Conservation (phyloP, 2,888 invertebrate species). For the Asteroscopus sphinx region DNA sequence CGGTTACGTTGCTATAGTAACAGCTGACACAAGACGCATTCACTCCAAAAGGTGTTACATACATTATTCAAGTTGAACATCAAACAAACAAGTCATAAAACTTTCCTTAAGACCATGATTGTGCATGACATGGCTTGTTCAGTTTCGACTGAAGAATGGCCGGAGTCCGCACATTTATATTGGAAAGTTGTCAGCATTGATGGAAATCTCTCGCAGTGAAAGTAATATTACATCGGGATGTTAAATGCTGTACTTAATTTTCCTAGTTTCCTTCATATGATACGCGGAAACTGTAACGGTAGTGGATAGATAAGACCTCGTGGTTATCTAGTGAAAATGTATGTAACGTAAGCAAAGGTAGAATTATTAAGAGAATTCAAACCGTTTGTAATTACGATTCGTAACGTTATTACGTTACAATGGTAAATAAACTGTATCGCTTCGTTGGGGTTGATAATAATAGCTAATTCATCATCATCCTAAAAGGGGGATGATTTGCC, state of each 20-base stretch:
- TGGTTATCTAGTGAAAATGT: slow-evolving; percentile 53
- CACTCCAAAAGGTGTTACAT: slow-evolving; percentile 50
- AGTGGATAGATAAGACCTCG: slow-evolving; percentile 58
- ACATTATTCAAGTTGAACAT: slow-evolving; percentile 53
- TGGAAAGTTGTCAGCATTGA: slow-evolving; percentile 84
- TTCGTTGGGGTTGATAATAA: slow-evolving; percentile 38
- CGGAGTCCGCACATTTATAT: slow-evolving; percentile 75
- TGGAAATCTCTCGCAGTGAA: slow-evolving; percentile 76
- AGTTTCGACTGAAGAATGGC: slow-evolving; percentile 69
- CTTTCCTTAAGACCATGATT: slow-evolving; percentile 78
- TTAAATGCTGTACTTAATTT: slow-evolving; percentile 65
- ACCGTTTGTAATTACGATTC: slow-evolving; percentile 44
- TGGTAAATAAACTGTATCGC: slow-evolving; percentile 52
- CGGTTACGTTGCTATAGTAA: slow-evolving; percentile 27
- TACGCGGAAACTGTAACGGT: slow-evolving; percentile 76
- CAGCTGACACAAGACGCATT: slow-evolving; percentile 39
- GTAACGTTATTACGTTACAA: slow-evolving; percentile 51
- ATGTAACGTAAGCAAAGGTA: slow-evolving; percentile 33
- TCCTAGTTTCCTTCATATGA: slow-evolving; percentile 73
- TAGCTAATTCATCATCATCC: slow-evolving; percentile 16
- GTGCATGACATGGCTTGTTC: slow-evolving; percentile 78
- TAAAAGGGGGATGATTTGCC: no score
- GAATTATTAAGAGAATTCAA: slow-evolving; percentile 34
- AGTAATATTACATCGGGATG: slow-evolving; percentile 61
- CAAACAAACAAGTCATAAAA: slow-evolving; percentile 60